Percentiles rank a stretch among this genome's conserved stretches.
phyloP scores from a whole-genome alignment of 2,113 vertebrate species.

The Pipa parva region DNA sequence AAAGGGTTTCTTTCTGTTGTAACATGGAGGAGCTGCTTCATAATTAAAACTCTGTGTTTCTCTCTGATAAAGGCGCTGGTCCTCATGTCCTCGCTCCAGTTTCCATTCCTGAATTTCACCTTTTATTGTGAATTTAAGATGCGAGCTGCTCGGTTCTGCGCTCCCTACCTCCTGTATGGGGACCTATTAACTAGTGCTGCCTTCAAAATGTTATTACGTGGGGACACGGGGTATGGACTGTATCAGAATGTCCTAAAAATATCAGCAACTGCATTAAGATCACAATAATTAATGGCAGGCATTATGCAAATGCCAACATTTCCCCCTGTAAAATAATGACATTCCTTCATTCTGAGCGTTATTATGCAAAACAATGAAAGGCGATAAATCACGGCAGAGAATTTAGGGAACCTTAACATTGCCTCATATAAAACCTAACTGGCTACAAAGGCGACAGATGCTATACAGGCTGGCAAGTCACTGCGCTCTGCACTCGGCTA shows the following conservation, averaged over 20 bases:
- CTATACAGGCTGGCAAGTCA: too few species aligned
- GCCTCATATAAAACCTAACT: slow-evolving; percentile 69
- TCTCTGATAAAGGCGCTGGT: too few species aligned
- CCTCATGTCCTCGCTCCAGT: too few species aligned
- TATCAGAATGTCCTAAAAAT: slow-evolving; percentile 79
- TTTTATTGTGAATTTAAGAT: too few species aligned
- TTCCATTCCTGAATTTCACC: too few species aligned
- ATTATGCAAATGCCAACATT: slow-evolving; percentile 84
- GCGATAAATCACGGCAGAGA: slow-evolving; percentile 74
- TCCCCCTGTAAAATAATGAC: slow-evolving; percentile 79
- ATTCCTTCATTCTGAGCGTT: slow-evolving; percentile 80
- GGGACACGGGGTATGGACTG: slow-evolving; percentile 77
- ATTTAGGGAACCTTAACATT: slow-evolving; percentile 71
- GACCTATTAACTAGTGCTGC: slow-evolving; percentile 72
- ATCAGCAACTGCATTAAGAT: slow-evolving; percentile 80
- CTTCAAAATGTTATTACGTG: slow-evolving; percentile 74
- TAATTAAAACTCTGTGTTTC: too few species aligned
- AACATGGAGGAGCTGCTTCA: too few species aligned
- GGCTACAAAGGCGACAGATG: slow-evolving; percentile 65
- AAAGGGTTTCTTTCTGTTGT: too few species aligned
- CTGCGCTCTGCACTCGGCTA: too few species aligned
- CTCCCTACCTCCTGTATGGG: too few species aligned
- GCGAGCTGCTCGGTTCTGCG: too few species aligned
- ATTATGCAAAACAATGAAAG: slow-evolving; percentile 79
- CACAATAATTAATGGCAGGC: slow-evolving; percentile 81